A percentile compares a stretch with the other conserved stretches of the same genome.
Evolutionary conservation across 1,140 invertebrate species (phyloP).

Genomic region (Araneus ventricosus): DNA sequence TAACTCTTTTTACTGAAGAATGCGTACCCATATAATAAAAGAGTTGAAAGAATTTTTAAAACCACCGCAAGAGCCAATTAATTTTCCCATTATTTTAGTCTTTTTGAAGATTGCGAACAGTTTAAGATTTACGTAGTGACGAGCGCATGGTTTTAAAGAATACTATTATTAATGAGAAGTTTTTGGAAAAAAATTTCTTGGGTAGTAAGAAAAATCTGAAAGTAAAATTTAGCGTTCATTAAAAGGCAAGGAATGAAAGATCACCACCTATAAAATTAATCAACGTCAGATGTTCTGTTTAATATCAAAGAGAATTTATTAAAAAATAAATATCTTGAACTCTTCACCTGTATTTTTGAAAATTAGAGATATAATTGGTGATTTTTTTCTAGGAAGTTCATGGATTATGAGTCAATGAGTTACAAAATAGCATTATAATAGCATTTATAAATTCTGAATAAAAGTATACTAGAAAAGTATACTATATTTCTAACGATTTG

Average conservation of each 20-base stretch:
- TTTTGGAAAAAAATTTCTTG: not conserved
- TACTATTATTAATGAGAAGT: not conserved
- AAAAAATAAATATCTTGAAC: too few species aligned
- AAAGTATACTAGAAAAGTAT: too few species aligned
- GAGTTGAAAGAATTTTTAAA: not conserved
- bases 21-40: not conserved
- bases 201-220: not conserved
- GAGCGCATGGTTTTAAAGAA: not conserved
- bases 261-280: constrained; percentile 1
- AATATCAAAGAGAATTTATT: too few species aligned
- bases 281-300: not conserved
- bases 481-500: too few species aligned
- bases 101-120: not conserved
- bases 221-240: not conserved
- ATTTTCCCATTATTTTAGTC: not conserved
- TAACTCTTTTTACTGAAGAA: not conserved
- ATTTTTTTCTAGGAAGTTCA: too few species aligned
- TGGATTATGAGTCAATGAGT: too few species aligned
- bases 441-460: too few species aligned
- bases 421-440: too few species aligned
- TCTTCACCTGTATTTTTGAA: too few species aligned
- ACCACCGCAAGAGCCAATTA: not conserved
- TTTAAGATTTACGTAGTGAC: not conserved
- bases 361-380: too few species aligned
- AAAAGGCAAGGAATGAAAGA: not conserved